Base-by-base conservation (phyloP, 2,113 vertebrate genomes). In the Eidolon helvum region DNA sequence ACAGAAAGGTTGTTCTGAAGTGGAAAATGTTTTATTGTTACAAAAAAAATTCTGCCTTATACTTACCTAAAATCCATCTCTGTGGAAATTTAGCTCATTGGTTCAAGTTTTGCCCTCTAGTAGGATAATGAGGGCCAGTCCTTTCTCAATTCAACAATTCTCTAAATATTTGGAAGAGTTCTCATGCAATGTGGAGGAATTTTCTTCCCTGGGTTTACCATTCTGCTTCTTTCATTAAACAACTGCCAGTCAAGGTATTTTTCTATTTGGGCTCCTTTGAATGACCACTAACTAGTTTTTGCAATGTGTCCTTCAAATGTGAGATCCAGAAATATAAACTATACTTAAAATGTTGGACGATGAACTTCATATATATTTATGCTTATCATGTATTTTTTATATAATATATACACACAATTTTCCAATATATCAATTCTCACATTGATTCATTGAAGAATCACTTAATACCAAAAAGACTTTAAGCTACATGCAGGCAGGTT, bases 1-100 rank as follows among this genome's bases (percentile, higher is more conserved):
- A 33, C 19, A 63, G 28, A 1, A 80, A 22, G 0, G 1, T 35
- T 5, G 0, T 14, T 38, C 12, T 14, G 4, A 45, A 0, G 0
- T 55, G 2, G n/a, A 7, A 7, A 78, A 82, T 33, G 3, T 21
- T 63, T 38, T 22, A 69, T 33, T n/a, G 16, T 79, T 84, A 63
- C 10, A 79, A 85, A 30, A 26, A 87, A 90, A 90, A 18, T 5
- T 92, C 57, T 77, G 69, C 3, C 16, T 93, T 87, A 40, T 12
- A 38, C 22, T 95, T 61, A 61, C 7, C 26, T 91, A 50, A 92
- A 74, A 63, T 61, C 21, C 3, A 21, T 26, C 30, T 30, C 22
- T 8, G 18, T 48, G 33, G 30, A 50, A 72, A 24, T 74, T 48
- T 48, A 38, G 30, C 19, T 57, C 53, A 6, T 40, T 77, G 7